Percentiles rank a stretch among this genome's conserved stretches.
phyloP scores from a whole-genome alignment of 2,797 vertebrate species.

The Pipistrellus pipistrellus region DNA sequence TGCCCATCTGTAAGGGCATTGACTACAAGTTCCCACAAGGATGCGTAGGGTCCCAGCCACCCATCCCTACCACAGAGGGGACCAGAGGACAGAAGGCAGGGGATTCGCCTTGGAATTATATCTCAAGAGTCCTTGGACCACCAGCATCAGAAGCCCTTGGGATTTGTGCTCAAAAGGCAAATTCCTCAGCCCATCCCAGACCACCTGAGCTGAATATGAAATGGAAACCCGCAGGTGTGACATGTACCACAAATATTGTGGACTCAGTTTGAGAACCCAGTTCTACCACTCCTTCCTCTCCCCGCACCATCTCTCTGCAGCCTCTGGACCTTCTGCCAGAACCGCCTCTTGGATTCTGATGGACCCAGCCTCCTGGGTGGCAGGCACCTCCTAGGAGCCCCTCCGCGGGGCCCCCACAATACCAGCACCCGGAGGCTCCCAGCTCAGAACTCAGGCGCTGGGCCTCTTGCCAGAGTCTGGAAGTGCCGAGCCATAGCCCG shows the following conservation, averaged over 20 bases:
- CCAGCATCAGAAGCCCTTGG: not conserved
- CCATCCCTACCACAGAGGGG: not conserved
- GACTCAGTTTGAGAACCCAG: not conserved
- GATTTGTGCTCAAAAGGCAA: not conserved
- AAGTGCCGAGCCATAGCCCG: not conserved
- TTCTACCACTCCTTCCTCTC: not conserved
- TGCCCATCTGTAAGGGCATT: not conserved
- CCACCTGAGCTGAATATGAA: not conserved
- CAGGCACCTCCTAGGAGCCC: not conserved
- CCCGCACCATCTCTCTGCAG: not conserved
- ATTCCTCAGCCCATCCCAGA: not conserved
- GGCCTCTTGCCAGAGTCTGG: conserved; percentile 40
- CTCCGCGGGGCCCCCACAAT: not conserved
- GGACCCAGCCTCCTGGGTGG: not conserved
- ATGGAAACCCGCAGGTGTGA: not conserved
- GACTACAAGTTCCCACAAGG: not conserved
- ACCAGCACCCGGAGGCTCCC: not conserved
- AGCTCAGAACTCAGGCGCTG: conserved; percentile 13
- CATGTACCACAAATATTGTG: not conserved
- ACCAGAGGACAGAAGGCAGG: not conserved
- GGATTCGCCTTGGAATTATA: not conserved
- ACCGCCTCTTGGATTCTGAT: not conserved
- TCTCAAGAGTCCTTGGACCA: not conserved
- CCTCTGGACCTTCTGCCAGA: not conserved
- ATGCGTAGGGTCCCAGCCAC: not conserved